Base-by-base conservation (phyloP, 2,797 vertebrate genomes). In the Avahi laniger region DNA sequence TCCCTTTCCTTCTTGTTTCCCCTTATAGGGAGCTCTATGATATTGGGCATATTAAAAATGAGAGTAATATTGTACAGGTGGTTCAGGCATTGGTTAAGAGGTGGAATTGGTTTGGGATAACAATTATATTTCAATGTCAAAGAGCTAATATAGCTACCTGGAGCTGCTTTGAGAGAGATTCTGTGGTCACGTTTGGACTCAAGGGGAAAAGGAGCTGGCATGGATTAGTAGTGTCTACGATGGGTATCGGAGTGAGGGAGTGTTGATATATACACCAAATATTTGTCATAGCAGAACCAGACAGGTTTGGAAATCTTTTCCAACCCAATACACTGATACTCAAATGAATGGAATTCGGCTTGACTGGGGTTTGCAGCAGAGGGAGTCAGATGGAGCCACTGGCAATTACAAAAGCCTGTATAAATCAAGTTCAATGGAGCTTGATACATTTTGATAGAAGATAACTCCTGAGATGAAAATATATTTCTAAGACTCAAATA, bases 331-430 rank as follows among this genome's bases (percentile, higher is more conserved):
- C 63, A 79, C 65, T 95, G 82, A 75, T 87, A 81, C 35, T 91
- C 26, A 59, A 81, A 80, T 87, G 35, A 85, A 63, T 83, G 75
- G 91, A 93, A 89, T 96, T 87, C 52, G 52, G 30, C 52, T 61
- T 72, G 67, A 95, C 41, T 24, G 75, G 83, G 67, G 18, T 86
- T 41, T 76, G 33, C 63, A 28, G 90, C 43, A 41, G 76, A 78
- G 46, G 73, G 79, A 84, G 43, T 65, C 91, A 95, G 86, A 73
- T 33, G 41, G 48, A 81, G 46, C 54, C 61, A 54, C 0, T 81
- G 86, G 69, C 2, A 18, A n/a, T 89, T 83, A 33, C 41, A 59
- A 94, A 93, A 84, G 35, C 28, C 28, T n/a, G 0, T 83, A 38
- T 41, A 57, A 89, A 65, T 93, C 72, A 91, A 41, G 11, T 65